These are phyloP conservation scores for Eudasyphora cyanicolor DNA, from an alignment of 2,888 invertebrate genomes.

Conservation along the genomic window DNA sequence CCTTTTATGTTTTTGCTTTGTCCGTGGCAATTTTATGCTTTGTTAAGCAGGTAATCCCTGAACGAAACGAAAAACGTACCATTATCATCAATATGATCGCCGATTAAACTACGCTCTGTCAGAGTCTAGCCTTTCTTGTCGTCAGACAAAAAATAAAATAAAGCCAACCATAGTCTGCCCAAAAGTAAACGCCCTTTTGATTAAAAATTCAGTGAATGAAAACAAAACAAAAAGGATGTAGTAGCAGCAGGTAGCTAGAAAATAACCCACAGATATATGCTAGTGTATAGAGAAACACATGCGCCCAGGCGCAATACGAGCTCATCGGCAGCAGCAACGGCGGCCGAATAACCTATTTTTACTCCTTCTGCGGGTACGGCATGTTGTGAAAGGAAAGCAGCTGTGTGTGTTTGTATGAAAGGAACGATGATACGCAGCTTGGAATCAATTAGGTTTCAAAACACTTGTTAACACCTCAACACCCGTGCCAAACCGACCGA, in stretches of 20 bases:
- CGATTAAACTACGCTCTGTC: no score
- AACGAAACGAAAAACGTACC: no score
- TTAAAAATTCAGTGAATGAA: not conserved
- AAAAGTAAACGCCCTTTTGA: constrained; percentile 9
- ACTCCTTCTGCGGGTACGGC: constrained; percentile 17
- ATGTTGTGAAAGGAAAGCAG: no score
- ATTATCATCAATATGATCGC: not conserved
- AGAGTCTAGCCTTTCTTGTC: no score
- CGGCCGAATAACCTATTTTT: not conserved
- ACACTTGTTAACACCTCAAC: constrained; percentile 77
- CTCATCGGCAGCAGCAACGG: not conserved
- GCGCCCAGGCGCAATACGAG: not conserved
- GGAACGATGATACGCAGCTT: constrained; percentile 3
- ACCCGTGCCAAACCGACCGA: constrained; percentile 67
- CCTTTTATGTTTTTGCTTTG: no score
- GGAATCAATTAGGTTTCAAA: constrained; percentile 67
- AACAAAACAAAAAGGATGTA: not conserved
- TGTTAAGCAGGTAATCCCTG: not conserved
- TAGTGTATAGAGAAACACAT: no score
- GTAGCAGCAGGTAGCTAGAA: not conserved
- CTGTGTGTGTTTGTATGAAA: constrained; percentile 56
- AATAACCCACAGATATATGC: not conserved
- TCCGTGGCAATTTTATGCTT: not conserved
- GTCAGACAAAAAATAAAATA: not conserved
- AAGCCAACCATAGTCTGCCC: not conserved